Percentiles rank a stretch among this genome's conserved stretches.
phyloP scores from a whole-genome alignment of 1,140 invertebrate genomes.

The Idris sp. region DNA sequence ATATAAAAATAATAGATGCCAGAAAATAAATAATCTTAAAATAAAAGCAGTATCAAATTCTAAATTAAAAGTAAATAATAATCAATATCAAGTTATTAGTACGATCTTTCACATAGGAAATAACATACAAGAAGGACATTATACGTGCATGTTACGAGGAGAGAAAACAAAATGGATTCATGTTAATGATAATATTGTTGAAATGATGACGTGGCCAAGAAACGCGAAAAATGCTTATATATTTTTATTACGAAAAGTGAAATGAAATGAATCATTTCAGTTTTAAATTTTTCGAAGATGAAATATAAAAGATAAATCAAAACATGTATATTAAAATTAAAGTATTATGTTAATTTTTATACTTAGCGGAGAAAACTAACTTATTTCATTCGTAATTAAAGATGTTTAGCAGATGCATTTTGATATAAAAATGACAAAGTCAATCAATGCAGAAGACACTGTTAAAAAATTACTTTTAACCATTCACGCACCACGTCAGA shows the following conservation, averaged over 20 bases:
- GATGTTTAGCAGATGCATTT: too few species aligned
- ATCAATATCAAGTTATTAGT: background rate
- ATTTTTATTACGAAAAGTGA: slow-evolving; percentile 1
- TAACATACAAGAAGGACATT: slow-evolving; percentile 1
- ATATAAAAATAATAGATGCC: background rate
- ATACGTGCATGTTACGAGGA: slow-evolving; percentile 1
- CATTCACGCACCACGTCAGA: too few species aligned
- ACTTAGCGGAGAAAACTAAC: too few species aligned
- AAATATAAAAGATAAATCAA: too few species aligned
- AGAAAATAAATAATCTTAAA: background rate
- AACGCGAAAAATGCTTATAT: slow-evolving; percentile 14
- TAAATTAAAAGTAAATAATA: slow-evolving; percentile 1
- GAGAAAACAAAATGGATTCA: background rate
- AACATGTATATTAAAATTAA: too few species aligned
- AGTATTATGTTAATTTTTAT: too few species aligned
- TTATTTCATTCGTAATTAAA: too few species aligned
- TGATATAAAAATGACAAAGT: too few species aligned
- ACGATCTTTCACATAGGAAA: slow-evolving; percentile 6
- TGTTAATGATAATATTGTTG: background rate
- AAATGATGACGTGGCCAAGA: slow-evolving; percentile 2
- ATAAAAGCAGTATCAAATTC: background rate
- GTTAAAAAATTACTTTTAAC: too few species aligned
- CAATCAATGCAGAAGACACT: too few species aligned
- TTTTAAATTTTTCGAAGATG: too few species aligned
- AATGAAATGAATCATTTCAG: too few species aligned